Evolutionary conservation across 2,113 vertebrate genomes (phyloP).

Genomic region (Poicephalus gulielmi): DNA sequence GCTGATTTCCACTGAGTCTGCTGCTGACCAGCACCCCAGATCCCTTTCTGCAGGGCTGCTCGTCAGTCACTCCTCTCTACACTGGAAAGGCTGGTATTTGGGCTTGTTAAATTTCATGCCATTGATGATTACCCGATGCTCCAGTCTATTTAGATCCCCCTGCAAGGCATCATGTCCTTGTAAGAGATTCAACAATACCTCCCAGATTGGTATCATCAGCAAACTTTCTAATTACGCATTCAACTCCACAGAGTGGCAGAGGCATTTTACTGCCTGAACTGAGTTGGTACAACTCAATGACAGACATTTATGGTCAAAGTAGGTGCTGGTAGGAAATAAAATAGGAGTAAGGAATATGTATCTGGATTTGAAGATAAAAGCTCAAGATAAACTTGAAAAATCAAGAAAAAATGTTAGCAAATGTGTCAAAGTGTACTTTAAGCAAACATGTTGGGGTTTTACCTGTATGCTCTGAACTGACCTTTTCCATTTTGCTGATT

Average conservation of each 20-base stretch:
- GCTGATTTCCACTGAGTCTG: accelerated
- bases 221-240: neutral
- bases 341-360: neutral
- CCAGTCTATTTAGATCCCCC: neutral
- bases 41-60: neutral
- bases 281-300: neutral
- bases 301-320: neutral
- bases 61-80: neutral
- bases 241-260: neutral
- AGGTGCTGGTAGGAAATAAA: neutral
- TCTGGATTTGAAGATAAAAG: neutral
- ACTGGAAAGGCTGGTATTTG: neutral
- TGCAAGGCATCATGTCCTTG: neutral
- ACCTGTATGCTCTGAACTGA: neutral
- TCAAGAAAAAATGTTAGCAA: neutral
- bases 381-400: neutral
- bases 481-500: neutral
- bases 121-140: accelerated
- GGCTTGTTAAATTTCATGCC: neutral
- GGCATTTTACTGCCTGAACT: neutral
- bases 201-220: neutral
- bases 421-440: neutral
- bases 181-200: neutral
- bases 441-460: neutral
- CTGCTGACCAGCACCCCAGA: neutral